Evolutionary conservation across 2,797 vertebrate species (phyloP), one percentile per base, ranked within the genome.

Genomic region (Knipowitschia caucasica): DNA sequence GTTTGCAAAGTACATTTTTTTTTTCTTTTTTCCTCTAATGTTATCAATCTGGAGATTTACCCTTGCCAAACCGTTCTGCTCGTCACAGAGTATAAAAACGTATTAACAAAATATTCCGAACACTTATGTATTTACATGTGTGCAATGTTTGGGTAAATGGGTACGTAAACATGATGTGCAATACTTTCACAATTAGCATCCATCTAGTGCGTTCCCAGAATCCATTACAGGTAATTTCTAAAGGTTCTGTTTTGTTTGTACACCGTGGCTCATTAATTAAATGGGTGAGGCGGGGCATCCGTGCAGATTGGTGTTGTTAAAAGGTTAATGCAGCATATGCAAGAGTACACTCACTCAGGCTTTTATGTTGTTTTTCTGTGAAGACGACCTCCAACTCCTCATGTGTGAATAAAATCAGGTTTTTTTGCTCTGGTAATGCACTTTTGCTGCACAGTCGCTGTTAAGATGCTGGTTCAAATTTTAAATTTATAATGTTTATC

Each of bases 271-370:
- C 59, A 23, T 64, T 47, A 52, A 58, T 46, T 61, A 51, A 69
- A 67, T 67, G 63, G 61, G 54, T 66, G 49, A 62, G 39, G 57
- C 29, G 36, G 9, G 0, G 50, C 45, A 66, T 61, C 35, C 69
- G 69, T 62, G 26, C 55, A 50, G 31, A 54, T 64, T 61, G 23
- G 49, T 52, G 30, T 47, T 51, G 39, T 42, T 47, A 55, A 73
- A 78, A 77, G 71, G 75, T 79, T 77, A 79, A 77, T 75, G 79
- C 51, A 63, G 15, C 64, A 49, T 56, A 68, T 71, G 56, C 57
- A 50, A 20, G 9, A 21, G 44, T 50, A 20, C 50, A 51, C 54
- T 73, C 66, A 62, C 60, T 52, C 34, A 45, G 54, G 75, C 73
- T 74, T 76, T 75, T 64, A 71, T 64, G 56, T 38, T 75, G 11